These are phyloP conservation scores for Netelia inedita DNA, from an alignment of 2,888 invertebrate species.

Conservation along the genomic window DNA sequence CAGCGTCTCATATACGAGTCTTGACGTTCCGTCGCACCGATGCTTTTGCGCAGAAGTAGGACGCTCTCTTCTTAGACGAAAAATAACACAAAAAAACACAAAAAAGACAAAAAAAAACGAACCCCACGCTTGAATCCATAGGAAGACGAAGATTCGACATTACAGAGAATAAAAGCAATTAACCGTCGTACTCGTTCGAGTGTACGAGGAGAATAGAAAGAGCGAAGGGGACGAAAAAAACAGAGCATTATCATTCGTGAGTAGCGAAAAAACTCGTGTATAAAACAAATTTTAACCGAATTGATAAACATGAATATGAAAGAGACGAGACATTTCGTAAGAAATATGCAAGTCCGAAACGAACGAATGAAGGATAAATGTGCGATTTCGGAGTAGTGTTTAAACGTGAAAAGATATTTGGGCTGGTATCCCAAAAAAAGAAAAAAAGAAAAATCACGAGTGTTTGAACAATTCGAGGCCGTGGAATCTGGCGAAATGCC, in stretches of 20 bases:
- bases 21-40: slow-evolving; percentile 86
- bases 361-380: not conserved
- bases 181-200: slow-evolving; percentile 17
- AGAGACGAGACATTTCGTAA: not conserved
- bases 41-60: slow-evolving; percentile 65
- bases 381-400: not conserved
- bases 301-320: slow-evolving; percentile 8
- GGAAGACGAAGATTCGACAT: not conserved
- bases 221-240: not conserved
- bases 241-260: slow-evolving; percentile 26
- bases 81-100: slow-evolving; percentile 17
- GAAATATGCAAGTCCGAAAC: not conserved
- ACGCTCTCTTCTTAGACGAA: slow-evolving; percentile 65
- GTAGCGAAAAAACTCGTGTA: slow-evolving; percentile 41
- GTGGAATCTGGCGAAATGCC: slow-evolving; percentile 14
- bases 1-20: slow-evolving; percentile 97
- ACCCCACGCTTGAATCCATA: slow-evolving; percentile 2
- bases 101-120: slow-evolving; percentile 20
- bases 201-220: slow-evolving; percentile 18
- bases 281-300: slow-evolving; percentile 41
- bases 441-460: not conserved
- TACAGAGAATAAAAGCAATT: slow-evolving; percentile 36
- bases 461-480: slow-evolving; percentile 3
- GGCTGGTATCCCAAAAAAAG: not conserved
- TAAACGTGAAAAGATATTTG: slow-evolving; percentile 3